phyloP scores from a whole-genome alignment of 2,888 invertebrate species.

The Geotrupes spiniger region DNA sequence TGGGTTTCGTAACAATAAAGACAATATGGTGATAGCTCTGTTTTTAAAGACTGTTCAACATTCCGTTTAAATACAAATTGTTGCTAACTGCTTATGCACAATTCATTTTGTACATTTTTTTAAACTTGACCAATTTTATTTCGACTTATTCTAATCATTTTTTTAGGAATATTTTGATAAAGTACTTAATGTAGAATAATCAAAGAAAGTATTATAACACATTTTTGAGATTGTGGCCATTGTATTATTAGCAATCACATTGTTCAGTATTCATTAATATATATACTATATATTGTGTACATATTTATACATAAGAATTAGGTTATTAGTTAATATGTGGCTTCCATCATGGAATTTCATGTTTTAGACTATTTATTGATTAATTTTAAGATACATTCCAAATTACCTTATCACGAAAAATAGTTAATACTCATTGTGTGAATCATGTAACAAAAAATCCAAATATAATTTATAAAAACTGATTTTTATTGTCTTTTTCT shows the following conservation, averaged over 20 bases:
- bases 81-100: slow-evolving; percentile 8
- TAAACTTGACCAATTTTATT: background rate
- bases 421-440: slow-evolving; percentile 47
- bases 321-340: slow-evolving; percentile 35
- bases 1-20: too few relatives aligned
- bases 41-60: slow-evolving; percentile 9
- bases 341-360: slow-evolving; percentile 37
- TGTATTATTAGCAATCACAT: slow-evolving; percentile 37
- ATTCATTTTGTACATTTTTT: slow-evolving; percentile 2
- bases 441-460: slow-evolving; percentile 39
- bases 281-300: slow-evolving; percentile 38
- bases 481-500: slow-evolving; percentile 9
- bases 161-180: slow-evolving; percentile 9
- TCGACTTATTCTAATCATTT: slow-evolving; percentile 1
- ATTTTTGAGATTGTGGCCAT: slow-evolving; percentile 38
- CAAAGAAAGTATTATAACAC: slow-evolving; percentile 19
- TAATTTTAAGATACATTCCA: slow-evolving; percentile 41
- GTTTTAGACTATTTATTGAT: slow-evolving; percentile 32
- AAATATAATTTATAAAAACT: slow-evolving; percentile 41
- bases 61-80: slow-evolving; percentile 10
- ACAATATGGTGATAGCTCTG: slow-evolving; percentile 1
- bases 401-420: slow-evolving; percentile 32
- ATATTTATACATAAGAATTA: slow-evolving; percentile 29
- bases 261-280: slow-evolving; percentile 42
- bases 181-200: slow-evolving; percentile 13